Evolutionary conservation across 2,888 invertebrate species (phyloP).

Genomic region (Zaprionus lineosus): DNA sequence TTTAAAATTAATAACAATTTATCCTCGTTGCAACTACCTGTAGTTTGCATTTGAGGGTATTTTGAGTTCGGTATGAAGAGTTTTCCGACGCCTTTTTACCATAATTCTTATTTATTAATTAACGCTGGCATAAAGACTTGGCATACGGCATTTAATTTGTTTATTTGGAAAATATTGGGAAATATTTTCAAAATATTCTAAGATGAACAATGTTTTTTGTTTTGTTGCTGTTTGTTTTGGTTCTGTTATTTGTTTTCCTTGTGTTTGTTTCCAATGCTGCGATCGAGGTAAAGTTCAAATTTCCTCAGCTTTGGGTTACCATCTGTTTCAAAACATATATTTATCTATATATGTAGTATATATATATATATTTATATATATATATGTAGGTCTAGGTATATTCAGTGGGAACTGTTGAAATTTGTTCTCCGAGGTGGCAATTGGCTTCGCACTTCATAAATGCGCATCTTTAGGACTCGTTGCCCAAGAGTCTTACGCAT

Average conservation of each 20-base stretch:
- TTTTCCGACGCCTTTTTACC: neutral
- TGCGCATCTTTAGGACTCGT: slow-evolving; percentile 17
- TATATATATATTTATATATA: slow-evolving; percentile 1
- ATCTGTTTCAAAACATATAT: slow-evolving; percentile 21
- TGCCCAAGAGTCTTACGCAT: slow-evolving; percentile 42
- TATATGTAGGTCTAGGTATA: slow-evolving; percentile 37
- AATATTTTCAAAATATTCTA: slow-evolving; percentile 28
- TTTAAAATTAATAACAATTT: no score
- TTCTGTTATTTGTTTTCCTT: slow-evolving; percentile 6
- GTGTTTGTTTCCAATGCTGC: slow-evolving; percentile 6
- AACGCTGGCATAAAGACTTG: slow-evolving; percentile 38
- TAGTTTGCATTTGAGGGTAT: no score
- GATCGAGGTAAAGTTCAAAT: slow-evolving; percentile 50
- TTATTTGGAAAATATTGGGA: slow-evolving; percentile 58
- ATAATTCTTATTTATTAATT: slow-evolving; percentile 47
- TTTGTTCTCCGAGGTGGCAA: slow-evolving; percentile 48
- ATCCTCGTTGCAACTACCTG: no score
- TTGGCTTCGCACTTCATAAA: slow-evolving; percentile 75
- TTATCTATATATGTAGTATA: neutral
- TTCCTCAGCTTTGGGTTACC: slow-evolving; percentile 31
- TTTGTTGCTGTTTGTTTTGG: no score
- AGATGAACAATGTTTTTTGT: slow-evolving; percentile 38
- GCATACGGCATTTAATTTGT: slow-evolving; percentile 46
- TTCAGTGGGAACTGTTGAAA: slow-evolving; percentile 47
- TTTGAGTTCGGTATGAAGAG: neutral